Conservation (phyloP, 2,113 vertebrate genomes). For the Callopanchax toddi region DNA sequence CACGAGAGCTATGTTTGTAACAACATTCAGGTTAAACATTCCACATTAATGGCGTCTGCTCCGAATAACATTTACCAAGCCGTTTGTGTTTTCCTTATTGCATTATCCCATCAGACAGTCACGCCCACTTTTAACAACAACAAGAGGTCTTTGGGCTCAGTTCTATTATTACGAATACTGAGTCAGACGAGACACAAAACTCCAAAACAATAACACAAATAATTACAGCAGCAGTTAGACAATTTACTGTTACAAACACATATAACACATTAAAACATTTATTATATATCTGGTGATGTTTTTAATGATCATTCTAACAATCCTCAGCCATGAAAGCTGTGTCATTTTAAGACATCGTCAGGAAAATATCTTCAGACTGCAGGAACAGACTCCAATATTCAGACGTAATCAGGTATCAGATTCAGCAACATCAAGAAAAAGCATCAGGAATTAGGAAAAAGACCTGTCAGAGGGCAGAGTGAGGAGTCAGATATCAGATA, state of each 20-base stretch:
- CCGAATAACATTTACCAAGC: conserved; percentile 19
- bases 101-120: conserved; percentile 29
- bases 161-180: conserved; percentile 45
- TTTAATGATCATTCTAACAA: conserved; percentile 40
- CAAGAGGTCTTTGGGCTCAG: conserved; percentile 29
- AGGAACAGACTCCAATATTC: too few species aligned
- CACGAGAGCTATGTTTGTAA: conserved; percentile 2
- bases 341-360: too few species aligned
- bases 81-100: conserved; percentile 14
- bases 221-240: conserved; percentile 54
- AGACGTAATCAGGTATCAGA: too few species aligned
- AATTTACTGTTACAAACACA: conserved; percentile 52
- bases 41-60: conserved; percentile 10
- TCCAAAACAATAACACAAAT: conserved; percentile 62
- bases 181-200: conserved; percentile 58
- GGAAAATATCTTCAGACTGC: too few species aligned
- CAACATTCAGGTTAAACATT: conserved; percentile 22
- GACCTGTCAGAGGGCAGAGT: too few species aligned
- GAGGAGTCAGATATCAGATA: too few species aligned
- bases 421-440: too few species aligned
- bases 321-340: conserved; percentile 18
- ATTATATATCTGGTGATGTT: conserved; percentile 58
- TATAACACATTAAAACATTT: conserved; percentile 56
- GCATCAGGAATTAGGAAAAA: too few species aligned
- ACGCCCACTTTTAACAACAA: conserved; percentile 25